Percentiles rank a stretch among this genome's conserved stretches.
Evolutionary conservation across 2,797 vertebrate genomes (phyloP).

Genomic region (Spinus pinus): DNA sequence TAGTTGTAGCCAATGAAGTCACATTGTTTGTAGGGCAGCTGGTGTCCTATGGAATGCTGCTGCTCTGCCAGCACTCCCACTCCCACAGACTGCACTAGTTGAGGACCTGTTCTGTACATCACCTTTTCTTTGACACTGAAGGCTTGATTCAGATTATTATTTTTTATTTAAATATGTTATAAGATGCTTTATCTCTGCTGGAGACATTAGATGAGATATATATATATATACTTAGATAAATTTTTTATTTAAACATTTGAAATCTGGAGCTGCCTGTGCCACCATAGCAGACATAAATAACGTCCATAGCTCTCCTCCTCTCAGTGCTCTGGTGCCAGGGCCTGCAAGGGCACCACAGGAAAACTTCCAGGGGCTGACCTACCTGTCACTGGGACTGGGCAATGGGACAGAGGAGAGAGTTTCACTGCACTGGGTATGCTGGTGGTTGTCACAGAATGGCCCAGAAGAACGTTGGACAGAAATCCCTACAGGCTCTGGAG

Average conservation of each 20-base stretch:
- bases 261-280: constrained; percentile 44
- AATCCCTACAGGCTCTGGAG: background rate
- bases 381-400: background rate
- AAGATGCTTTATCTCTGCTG: constrained; percentile 58
- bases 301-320: background rate
- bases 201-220: constrained; percentile 45
- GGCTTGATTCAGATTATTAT: constrained; percentile 44
- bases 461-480: background rate
- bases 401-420: background rate
- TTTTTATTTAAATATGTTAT: constrained; percentile 60
- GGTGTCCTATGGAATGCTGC: background rate
- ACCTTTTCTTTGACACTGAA: constrained; percentile 53
- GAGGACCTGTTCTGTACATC: constrained; percentile 47
- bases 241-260: constrained; percentile 66
- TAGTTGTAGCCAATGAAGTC: constrained; percentile 9
- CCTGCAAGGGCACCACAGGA: background rate
- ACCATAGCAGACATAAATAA: constrained; percentile 19
- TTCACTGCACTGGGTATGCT: constrained; percentile 32
- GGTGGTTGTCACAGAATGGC: constrained; percentile 27
- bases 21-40: background rate
- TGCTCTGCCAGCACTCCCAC: background rate
- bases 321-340: background rate
- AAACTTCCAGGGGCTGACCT: background rate
- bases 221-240: constrained; percentile 52
- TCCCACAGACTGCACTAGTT: constrained; percentile 26